phyloP scores from a whole-genome alignment of 2,888 invertebrate genomes.

The Parnassius orleans region DNA sequence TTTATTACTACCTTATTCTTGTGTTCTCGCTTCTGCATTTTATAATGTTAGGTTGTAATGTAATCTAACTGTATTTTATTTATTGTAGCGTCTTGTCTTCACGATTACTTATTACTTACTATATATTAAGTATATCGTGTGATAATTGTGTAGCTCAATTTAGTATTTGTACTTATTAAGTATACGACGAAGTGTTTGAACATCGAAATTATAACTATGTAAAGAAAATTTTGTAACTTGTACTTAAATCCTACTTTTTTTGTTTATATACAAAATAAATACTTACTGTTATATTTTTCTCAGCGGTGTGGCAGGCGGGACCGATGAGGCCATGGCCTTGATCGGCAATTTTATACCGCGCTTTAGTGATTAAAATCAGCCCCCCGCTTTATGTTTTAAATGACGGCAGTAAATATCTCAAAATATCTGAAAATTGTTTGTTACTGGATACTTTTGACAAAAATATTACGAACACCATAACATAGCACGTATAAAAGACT shows the following conservation, averaged over 20 bases:
- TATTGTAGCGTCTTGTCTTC: conserved; percentile 48
- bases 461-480: no score
- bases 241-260: conserved; percentile 30
- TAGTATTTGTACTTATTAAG: conserved; percentile 61
- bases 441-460: no score
- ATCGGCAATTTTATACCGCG: no score
- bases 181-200: conserved; percentile 59
- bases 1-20: conserved; percentile 36
- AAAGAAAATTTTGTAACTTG: conserved; percentile 20
- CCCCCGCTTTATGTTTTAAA: no score
- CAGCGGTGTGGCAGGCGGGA: no score
- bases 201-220: conserved; percentile 46
- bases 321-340: no score
- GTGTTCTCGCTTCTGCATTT: conserved; percentile 64
- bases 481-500: no score
- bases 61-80: conserved; percentile 37
- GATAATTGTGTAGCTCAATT: conserved; percentile 70
- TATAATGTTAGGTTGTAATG: conserved; percentile 43
- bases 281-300: neutral
- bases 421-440: no score
- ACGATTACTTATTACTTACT: conserved; percentile 53
- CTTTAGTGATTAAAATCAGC: no score
- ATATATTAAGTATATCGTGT: conserved; percentile 59
- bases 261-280: conserved; percentile 4
- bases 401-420: no score